Evolutionary conservation across 2,888 invertebrate species (phyloP).

Genomic region (Pandemis heparana): DNA sequence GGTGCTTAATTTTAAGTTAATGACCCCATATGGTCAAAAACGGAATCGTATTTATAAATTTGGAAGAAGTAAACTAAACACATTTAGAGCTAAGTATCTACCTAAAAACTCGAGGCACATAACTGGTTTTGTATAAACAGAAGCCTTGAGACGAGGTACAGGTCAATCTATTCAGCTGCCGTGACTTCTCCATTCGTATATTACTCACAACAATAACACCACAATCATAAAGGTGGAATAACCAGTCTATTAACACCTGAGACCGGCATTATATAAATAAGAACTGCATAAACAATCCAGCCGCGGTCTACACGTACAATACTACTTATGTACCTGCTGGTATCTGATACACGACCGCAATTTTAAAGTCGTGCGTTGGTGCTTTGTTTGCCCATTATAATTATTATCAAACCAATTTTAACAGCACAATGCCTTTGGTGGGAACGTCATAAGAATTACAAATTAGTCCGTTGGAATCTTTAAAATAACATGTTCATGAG

Average conservation of each 20-base stretch:
- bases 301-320: slow-evolving; percentile 23
- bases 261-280: slow-evolving; percentile 4
- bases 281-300: slow-evolving; percentile 24
- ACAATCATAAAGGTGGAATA: slow-evolving; percentile 29
- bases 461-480: background rate
- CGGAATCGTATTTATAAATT: too few relatives aligned
- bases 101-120: background rate
- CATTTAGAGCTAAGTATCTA: background rate
- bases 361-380: slow-evolving; percentile 35
- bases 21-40: too few relatives aligned
- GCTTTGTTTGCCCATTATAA: slow-evolving; percentile 29
- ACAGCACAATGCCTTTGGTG: slow-evolving; percentile 14
- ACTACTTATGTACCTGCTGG: background rate
- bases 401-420: slow-evolving; percentile 31
- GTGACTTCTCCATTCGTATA: background rate
- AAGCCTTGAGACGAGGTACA: background rate
- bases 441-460: slow-evolving; percentile 1
- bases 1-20: too few relatives aligned
- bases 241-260: slow-evolving; percentile 27
- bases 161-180: background rate
- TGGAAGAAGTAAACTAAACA: background rate
- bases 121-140: background rate
- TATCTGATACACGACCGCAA: slow-evolving; percentile 40
- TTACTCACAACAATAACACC: background rate
- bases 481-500: background rate